These are phyloP conservation scores for Lydus trimaculatus DNA, from an alignment of 2,888 invertebrate genomes.

Conservation along the genomic window DNA sequence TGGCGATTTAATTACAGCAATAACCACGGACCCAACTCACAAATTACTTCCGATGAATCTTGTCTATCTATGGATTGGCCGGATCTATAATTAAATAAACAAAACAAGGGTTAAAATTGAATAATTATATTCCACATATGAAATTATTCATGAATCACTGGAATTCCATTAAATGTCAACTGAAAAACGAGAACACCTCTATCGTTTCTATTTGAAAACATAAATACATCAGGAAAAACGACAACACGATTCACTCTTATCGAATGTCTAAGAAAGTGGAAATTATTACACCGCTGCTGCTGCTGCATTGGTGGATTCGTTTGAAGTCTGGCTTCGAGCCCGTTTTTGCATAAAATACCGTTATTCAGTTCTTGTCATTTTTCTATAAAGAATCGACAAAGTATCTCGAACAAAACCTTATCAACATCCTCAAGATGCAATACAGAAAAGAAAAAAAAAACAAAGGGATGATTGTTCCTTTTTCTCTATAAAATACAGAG, in stretches of 20 bases:
- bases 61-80: neutral
- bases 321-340: slow-evolving; percentile 9
- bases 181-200: slow-evolving; percentile 7
- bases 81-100: neutral
- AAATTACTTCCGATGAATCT: slow-evolving; percentile 3
- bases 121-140: neutral
- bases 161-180: slow-evolving; percentile 20
- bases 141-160: neutral
- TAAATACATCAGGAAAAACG: neutral
- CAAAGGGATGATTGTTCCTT: too few relatives aligned
- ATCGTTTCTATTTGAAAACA: neutral
- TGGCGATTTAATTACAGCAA: slow-evolving; percentile 8
- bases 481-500: too few relatives aligned
- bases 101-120: neutral
- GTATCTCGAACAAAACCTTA: neutral
- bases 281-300: slow-evolving; percentile 22
- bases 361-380: slow-evolving; percentile 16
- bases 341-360: slow-evolving; percentile 13
- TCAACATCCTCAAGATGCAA: neutral
- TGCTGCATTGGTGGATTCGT: slow-evolving; percentile 24
- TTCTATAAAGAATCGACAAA: neutral
- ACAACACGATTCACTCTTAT: slow-evolving; percentile 4
- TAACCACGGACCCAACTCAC: slow-evolving; percentile 6
- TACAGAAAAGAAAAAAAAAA: too few relatives aligned
- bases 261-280: slow-evolving; percentile 20